phyloP scores from a whole-genome alignment of 2,113 vertebrate species.

The Myotis lucifugus region DNA sequence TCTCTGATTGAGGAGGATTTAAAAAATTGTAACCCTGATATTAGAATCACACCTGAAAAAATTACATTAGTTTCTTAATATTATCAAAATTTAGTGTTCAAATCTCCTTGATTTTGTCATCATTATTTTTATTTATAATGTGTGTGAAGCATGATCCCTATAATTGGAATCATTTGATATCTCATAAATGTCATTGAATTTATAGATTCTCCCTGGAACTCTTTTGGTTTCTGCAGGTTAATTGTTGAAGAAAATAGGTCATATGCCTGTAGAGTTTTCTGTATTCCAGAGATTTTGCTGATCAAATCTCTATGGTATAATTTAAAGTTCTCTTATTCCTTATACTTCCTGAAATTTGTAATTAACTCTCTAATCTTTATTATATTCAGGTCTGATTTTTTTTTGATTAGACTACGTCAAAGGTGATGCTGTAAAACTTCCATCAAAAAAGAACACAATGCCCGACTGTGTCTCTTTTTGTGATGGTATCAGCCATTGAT shows the following conservation, averaged over 20 bases:
- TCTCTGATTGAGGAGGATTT: not conserved
- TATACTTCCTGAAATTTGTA: not conserved
- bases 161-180: not conserved
- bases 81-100: not conserved
- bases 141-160: not conserved
- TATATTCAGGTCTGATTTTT: not conserved
- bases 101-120: not conserved
- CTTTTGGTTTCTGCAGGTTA: constrained; percentile 2
- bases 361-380: not conserved
- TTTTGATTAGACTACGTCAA: not conserved
- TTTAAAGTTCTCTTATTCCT: not conserved
- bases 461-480: not conserved
- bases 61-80: not conserved
- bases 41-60: not conserved
- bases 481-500: not conserved
- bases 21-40: not conserved
- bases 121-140: not conserved
- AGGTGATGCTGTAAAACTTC: not conserved
- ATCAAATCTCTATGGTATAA: not conserved
- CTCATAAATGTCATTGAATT: not conserved
- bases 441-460: not conserved
- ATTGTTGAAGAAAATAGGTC: not conserved
- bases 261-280: not conserved
- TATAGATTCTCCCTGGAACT: not conserved
- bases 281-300: not conserved